Evolutionary conservation across 2,888 invertebrate species (phyloP), one percentile per base, ranked within the genome.

Genomic region (Chouioia cunea): DNA sequence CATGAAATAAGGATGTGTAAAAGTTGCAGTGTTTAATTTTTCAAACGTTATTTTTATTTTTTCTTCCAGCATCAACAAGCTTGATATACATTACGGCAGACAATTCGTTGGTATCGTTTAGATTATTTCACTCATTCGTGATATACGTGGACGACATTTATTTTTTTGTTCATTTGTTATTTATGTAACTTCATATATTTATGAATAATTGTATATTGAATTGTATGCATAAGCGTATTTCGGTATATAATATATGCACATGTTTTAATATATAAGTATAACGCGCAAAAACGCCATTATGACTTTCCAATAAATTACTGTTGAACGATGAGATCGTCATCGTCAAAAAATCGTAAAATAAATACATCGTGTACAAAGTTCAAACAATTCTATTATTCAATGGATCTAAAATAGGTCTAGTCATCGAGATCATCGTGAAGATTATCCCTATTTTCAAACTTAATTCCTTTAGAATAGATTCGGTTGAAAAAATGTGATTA

Each of bases 61-160:
- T 73, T 73, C 50, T 27, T 57, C 20, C 57, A 70, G 70, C 65
- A 52, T 64, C 67, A 73, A 67, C 70, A 73, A 73, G 66, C 73
- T 56, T 70, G 50, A n/a, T 67, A 14, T 65, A 73, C 54, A 66
- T 70, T 70, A 73, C 73, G 64, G 63, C 63, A 56, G 43, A 70
- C 64, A 67, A 59, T 58, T 59, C 27, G 53, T 64, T 58, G 36
- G 36, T 58, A 56, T 66, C 50, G 67, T 64, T 67, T 73, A 64
- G 36, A 64, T 54, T 70, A 57, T 23, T 20, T 48, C 50, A 50
- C 22, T 20, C 46, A 62, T 63, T 65, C 54, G 10, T 64, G 59
- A 54, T 70, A 64, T 57, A 69, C 22, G 54, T 73, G 70, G 73
- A 67, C 70, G 67, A 73, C 64, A 73, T 66, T 58, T 20, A 70